Conservation (phyloP, 1,140 invertebrate species). For the Drosophila lini region DNA sequence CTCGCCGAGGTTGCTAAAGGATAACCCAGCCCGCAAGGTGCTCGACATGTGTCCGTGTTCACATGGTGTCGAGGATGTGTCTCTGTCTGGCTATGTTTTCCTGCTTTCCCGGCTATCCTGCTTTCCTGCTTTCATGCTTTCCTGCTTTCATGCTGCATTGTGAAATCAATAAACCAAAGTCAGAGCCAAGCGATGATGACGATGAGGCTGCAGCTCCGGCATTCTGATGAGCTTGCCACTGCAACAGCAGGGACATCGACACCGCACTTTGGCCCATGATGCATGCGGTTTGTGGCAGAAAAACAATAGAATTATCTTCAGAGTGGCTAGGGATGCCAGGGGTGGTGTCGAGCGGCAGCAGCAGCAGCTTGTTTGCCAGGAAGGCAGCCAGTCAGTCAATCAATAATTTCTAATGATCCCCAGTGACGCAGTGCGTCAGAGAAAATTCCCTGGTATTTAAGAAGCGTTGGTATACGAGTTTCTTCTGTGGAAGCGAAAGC, state of each 20-base stretch:
- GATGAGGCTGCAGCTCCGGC: conserved; percentile 25
- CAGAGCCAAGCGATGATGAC: conserved; percentile 47
- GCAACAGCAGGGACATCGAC: conserved; percentile 22
- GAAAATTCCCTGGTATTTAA: conserved; percentile 11
- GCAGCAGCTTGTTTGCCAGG: conserved; percentile 26
- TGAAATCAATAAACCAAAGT: conserved; percentile 67
- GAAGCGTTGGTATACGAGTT: background rate
- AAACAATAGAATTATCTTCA: conserved; percentile 54
- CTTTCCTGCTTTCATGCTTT: background rate
- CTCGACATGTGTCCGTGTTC: conserved; percentile 35
- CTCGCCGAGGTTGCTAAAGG: conserved; percentile 13
- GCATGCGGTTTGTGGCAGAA: conserved; percentile 51
- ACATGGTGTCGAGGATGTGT: conserved; percentile 9
- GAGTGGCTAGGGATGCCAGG: conserved; percentile 2
- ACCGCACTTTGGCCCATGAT: conserved; percentile 34
- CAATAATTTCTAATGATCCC: conserved; percentile 53
- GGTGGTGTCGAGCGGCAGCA: background rate
- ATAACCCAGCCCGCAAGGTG: conserved; percentile 17
- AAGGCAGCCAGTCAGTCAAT: conserved; percentile 49
- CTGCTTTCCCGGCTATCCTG: conserved; percentile 10
- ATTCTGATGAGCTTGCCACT: conserved; percentile 54
- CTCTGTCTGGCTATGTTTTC: background rate
- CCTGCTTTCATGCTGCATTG: conserved; percentile 44
- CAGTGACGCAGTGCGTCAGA: conserved; percentile 45
- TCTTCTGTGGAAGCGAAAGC: background rate